Percentiles rank a stretch among this genome's conserved stretches.
Evolutionary conservation across 2,113 vertebrate species (phyloP).

Genomic region (Pyxicephalus adspersus): DNA sequence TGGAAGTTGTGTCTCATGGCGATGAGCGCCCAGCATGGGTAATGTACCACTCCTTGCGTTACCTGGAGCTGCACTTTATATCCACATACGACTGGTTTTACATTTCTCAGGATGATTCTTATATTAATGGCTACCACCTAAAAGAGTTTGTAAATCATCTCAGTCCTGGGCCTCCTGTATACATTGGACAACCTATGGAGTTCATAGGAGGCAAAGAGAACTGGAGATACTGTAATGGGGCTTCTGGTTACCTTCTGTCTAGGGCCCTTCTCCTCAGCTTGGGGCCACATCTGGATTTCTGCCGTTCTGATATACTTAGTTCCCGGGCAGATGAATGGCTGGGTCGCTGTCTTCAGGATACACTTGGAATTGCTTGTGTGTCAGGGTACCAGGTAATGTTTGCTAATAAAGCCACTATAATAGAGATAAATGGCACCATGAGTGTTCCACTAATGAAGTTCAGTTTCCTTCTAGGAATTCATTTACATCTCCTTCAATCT

Average conservation of each 20-base stretch:
- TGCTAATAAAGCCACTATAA: too few relatives aligned
- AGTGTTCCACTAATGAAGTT: neutral
- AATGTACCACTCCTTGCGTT: slow-evolving; percentile 93
- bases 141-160: slow-evolving; percentile 85
- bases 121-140: slow-evolving; percentile 86
- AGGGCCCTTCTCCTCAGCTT: slow-evolving; percentile 87
- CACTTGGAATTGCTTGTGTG: slow-evolving; percentile 85
- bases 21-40: slow-evolving; percentile 96
- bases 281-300: slow-evolving; percentile 86
- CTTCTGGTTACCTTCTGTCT: slow-evolving; percentile 92
- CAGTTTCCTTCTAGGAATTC: slow-evolving; percentile 76
- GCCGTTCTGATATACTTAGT: slow-evolving; percentile 94
- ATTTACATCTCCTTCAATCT: slow-evolving; percentile 87
- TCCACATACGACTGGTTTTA: slow-evolving; percentile 96
- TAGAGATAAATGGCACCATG: too few relatives aligned
- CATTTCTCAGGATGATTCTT: slow-evolving; percentile 92
- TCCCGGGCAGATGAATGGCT: slow-evolving; percentile 95
- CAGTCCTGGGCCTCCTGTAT: slow-evolving; percentile 88
- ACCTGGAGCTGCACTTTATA: slow-evolving; percentile 87
- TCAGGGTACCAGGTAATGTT: slow-evolving; percentile 86
- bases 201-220: slow-evolving; percentile 91
- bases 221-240: slow-evolving; percentile 90
- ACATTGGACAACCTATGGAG: slow-evolving; percentile 90
- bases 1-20: slow-evolving; percentile 88
- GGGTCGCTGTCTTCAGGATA: slow-evolving; percentile 95